Conservation (phyloP, 2,888 invertebrate species). For the Athalia rosae region DNA sequence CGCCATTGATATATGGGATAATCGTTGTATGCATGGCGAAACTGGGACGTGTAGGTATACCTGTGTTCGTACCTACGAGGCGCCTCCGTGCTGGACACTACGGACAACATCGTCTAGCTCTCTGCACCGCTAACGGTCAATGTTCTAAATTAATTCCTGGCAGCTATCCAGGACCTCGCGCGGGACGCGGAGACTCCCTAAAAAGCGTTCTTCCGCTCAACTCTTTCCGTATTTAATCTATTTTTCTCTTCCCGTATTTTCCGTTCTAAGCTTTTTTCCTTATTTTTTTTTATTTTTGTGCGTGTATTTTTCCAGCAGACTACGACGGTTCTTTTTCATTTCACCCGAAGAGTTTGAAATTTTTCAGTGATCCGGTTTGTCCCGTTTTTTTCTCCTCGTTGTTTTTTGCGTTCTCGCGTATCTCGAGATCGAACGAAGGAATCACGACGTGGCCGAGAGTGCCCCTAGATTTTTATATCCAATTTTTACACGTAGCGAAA, state of each 20-base stretch:
- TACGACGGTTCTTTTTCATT: too few relatives aligned
- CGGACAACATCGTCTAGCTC: conserved; percentile 29
- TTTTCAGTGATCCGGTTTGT: background rate
- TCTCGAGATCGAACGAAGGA: too few relatives aligned
- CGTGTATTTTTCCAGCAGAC: too few relatives aligned
- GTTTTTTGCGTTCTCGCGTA: background rate
- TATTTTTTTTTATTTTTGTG: too few relatives aligned
- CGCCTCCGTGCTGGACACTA: conserved; percentile 10
- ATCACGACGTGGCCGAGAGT: too few relatives aligned
- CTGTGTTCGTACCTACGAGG: background rate
- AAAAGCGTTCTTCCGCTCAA: background rate
- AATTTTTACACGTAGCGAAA: background rate
- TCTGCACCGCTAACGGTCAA: conserved; percentile 31
- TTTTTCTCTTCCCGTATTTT: background rate
- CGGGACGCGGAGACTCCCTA: background rate
- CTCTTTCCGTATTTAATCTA: background rate
- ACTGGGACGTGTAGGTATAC: conserved; percentile 16
- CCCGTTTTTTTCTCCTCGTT: background rate
- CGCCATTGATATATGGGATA: conserved; percentile 6
- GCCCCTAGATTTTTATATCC: background rate
- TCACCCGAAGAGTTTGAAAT: too few relatives aligned
- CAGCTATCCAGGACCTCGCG: conserved; percentile 19
- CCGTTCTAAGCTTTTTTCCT: too few relatives aligned
- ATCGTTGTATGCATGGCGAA: background rate
- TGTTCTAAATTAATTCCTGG: conserved; percentile 36